phyloP scores from a whole-genome alignment of 2,888 invertebrate genomes.

The Perdita meconis region DNA sequence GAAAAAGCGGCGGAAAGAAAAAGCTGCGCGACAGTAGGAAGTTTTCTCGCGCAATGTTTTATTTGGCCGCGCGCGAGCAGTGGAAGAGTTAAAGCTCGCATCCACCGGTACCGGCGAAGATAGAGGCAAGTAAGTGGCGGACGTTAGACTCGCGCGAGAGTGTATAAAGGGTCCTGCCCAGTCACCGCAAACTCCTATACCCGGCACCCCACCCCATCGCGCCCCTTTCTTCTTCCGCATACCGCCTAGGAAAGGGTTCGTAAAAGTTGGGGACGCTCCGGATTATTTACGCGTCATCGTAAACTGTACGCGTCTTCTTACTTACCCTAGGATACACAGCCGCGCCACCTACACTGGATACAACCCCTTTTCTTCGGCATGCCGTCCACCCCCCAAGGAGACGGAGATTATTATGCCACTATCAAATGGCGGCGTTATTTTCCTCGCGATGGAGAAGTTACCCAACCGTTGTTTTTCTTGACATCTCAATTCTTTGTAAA shows the following conservation, averaged over 20 bases:
- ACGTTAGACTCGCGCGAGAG: conserved; percentile 71
- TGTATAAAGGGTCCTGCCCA: conserved; percentile 75
- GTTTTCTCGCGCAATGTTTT: conserved; percentile 75
- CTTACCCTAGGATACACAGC: conserved; percentile 68
- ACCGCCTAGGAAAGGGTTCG: conserved; percentile 75
- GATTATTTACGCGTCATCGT: conserved; percentile 82
- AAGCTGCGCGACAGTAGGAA: conserved; percentile 68
- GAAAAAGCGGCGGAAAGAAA: conserved; percentile 50
- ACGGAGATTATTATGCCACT: conserved; percentile 48
- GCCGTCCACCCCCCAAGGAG: conserved; percentile 6
- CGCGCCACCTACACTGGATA: conserved; percentile 43
- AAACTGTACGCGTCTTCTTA: conserved; percentile 77
- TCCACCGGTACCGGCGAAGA: conserved; percentile 60
- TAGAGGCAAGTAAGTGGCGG: conserved; percentile 71
- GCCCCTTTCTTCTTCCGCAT: conserved; percentile 36
- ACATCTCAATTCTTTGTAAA: too few species aligned
- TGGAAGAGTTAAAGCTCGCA: conserved; percentile 75
- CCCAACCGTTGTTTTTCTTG: neutral
- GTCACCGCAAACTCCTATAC: conserved; percentile 72
- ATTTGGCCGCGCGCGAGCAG: conserved; percentile 74
- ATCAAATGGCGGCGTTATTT: conserved; percentile 42
- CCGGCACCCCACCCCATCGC: conserved; percentile 50
- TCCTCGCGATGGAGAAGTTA: neutral
- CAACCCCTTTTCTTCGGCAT: conserved; percentile 53
- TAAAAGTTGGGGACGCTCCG: conserved; percentile 80